Evolutionary conservation across 2,797 vertebrate species (phyloP).

Genomic region (Melanotaenia trifasciata): DNA sequence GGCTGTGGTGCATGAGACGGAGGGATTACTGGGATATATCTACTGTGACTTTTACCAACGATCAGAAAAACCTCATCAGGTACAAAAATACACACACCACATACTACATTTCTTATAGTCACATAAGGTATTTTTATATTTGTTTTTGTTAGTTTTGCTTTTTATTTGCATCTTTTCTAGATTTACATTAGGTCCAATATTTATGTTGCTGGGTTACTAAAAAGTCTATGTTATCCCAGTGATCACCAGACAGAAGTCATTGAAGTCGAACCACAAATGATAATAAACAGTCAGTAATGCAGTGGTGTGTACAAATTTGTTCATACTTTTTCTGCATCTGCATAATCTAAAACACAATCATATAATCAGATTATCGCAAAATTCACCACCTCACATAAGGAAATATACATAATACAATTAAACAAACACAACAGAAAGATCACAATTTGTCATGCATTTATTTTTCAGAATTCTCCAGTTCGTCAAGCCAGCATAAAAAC

Average conservation of each 20-base stretch:
- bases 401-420: neutral
- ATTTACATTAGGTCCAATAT: neutral
- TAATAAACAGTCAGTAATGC: neutral
- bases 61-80: slow-evolving; percentile 94
- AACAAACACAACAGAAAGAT: neutral
- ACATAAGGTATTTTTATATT: neutral
- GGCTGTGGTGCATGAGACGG: slow-evolving; percentile 96
- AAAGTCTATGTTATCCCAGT: neutral
- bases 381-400: neutral
- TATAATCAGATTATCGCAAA: neutral
- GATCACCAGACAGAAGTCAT: neutral
- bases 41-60: slow-evolving; percentile 98
- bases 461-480: neutral
- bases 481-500: neutral
- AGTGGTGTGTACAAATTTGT: neutral
- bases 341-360: neutral
- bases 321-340: neutral
- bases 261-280: neutral
- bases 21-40: slow-evolving; percentile 95
- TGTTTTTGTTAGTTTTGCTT: neutral
- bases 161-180: neutral
- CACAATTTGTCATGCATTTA: neutral
- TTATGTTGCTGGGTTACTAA: neutral
- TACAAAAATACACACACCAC: slow-evolving; percentile 46
- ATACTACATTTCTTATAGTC: neutral